Base-by-base conservation (phyloP, 1,140 invertebrate species). In the Penaeus vannamei region DNA sequence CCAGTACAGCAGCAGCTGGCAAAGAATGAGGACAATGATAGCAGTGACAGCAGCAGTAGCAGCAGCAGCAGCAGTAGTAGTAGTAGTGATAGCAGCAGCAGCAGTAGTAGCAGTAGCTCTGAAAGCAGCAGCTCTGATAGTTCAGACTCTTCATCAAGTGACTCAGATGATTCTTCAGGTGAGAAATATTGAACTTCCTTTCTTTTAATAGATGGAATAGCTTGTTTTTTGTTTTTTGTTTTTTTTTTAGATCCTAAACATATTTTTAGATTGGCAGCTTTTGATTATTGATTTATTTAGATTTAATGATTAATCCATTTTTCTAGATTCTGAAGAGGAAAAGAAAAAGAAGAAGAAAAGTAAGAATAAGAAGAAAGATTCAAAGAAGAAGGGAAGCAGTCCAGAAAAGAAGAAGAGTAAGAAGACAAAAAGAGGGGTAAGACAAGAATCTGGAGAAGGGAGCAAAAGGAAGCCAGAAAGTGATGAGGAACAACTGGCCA, bases 71-170 rank as follows among this genome's bases (percentile, higher is more conserved):
- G 92, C 92, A 91, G 79, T 92, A 64, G 79, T 89, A 82, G 87
- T 82, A 91, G 77, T 90, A 66, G 84, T 46, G 90, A 72, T 69
- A 80, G 84, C n/a, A 72, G 84, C 29, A 88, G 87, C 32, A 89
- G 90, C 62, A 91, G 87, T 83, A 91, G 77, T 26, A 91, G 90
- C 64, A 89, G 76, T 61, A 85, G 64, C 64, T 86, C 61, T 83
- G 91, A 87, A 79, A 84, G 90, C 84, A 85, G 89, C 92, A 91
- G 80, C 91, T 64, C 85, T 91, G 88, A 88, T 90, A 85, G 89
- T 84, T 90, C 76, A 90, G 76, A 87, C 84, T 90, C 69, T 46
- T 84, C 90, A 42, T 72, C 87, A 32, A 87, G 90, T 85, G 90
- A 62, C 26, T 60, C 26, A 22, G 81, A 86, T 76, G 83, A 59